Base-by-base conservation (phyloP, 2,113 vertebrate genomes). In the Lepidiolamprologus cunningtoni region DNA sequence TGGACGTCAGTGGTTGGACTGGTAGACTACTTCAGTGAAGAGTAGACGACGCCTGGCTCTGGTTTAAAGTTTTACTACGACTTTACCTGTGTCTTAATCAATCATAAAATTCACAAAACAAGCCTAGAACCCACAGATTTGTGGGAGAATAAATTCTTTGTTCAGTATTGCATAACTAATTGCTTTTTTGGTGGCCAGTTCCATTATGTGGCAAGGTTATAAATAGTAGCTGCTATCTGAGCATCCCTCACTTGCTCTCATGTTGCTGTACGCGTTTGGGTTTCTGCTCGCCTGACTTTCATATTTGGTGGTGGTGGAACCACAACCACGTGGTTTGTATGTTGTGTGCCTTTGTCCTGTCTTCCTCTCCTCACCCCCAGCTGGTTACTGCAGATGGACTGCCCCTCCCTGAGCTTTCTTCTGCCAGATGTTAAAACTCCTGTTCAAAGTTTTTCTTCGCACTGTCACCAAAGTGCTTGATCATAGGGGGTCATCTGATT, bases 381-480 rank as follows among this genome's bases (percentile, higher is more conserved):
- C 53, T 23, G 10, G 53, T 55, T 55, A 23, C 2, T 55, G 11
- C 4, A 23, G 53, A 26, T 55, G 21, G 53, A 45, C 53, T 4
- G 53, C 11, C 0, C 0, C 0, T 55, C 53, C 1, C 53, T 55
- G 21, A 26, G 53, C 21, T 55, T 55, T 55, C 54, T 8, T 55
- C 54, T 26, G 54, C 4, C 11, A 26, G 54, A 13, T 55, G 21
- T 26, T 55, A 55, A 26, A 1, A 55, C 54, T 13, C 54, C 54
- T 55, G 21, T 3, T 55, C 54, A 26, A 55, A 55, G 54, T 55
- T 26, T 55, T 55, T 26, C 54, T 26, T 55, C 3, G 6, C 21
- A 7, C 54, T 55, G 21, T 55, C 21, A 55, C 54, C 11, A 55
- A 55, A 23, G 21, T 0, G 1, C 53, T 55, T 55, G 3, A 7